Conservation (phyloP, 2,113 vertebrate genomes). For the Mormyrus lacerda region DNA sequence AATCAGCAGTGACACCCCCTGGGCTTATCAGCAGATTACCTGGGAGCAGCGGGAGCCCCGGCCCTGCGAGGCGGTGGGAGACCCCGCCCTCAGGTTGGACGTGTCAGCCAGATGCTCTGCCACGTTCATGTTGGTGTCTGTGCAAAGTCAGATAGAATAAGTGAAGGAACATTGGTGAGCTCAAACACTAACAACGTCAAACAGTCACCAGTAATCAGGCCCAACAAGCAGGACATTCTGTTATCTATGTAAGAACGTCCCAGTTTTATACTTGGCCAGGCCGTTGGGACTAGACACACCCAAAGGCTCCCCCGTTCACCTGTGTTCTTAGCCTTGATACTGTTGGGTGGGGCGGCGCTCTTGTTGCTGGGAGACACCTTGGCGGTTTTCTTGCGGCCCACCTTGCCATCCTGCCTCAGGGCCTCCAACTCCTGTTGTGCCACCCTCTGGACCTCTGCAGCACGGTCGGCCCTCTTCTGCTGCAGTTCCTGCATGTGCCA, state of each 20-base stretch:
- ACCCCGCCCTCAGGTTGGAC: constrained; percentile 44
- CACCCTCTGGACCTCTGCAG: constrained; percentile 35
- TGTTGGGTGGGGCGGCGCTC: constrained; percentile 15
- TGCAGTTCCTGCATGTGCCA: constrained; percentile 71
- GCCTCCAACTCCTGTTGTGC: constrained; percentile 47
- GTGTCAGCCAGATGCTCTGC: constrained; percentile 42
- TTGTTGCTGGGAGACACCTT: constrained; percentile 38
- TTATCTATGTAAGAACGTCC: not conserved
- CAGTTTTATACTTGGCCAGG: not conserved
- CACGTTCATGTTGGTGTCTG: constrained; percentile 54
- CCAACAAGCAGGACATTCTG: not conserved
- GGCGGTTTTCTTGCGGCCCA: constrained; percentile 47
- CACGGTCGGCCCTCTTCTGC: constrained; percentile 70
- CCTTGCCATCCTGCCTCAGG: constrained; percentile 43
- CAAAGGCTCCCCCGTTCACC: constrained; percentile 47
- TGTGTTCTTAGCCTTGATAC: constrained; percentile 67
- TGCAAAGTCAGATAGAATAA: not conserved
- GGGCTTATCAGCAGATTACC: constrained; percentile 35
- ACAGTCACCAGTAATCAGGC: not conserved
- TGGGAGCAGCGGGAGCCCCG: constrained; percentile 55
- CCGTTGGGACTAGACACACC: not conserved
- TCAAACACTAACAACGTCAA: not conserved
- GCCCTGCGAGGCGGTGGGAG: constrained; percentile 36
- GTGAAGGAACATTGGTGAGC: too few relatives aligned
- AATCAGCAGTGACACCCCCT: not conserved